These are phyloP conservation scores for Apodemus sylvaticus DNA, from an alignment of 2,113 vertebrate genomes.

Conservation along the genomic window DNA sequence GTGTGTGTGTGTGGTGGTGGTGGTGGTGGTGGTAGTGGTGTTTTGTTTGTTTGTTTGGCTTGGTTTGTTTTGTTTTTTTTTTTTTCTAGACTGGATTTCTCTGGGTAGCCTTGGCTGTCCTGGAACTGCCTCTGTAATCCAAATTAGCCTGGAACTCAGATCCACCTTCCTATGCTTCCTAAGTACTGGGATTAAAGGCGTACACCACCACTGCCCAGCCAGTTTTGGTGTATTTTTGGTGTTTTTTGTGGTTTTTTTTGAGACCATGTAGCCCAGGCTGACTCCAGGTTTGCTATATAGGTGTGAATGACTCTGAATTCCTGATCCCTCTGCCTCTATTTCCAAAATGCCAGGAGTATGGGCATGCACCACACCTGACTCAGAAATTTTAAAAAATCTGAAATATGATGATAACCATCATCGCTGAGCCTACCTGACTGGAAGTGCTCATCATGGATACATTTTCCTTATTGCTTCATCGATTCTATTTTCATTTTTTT, in stretches of 20 bases:
- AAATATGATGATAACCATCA: neutral
- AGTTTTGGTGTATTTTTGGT: neutral
- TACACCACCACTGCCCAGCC: neutral
- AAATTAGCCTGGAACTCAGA: neutral
- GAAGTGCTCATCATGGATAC: neutral
- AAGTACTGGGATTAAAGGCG: neutral
- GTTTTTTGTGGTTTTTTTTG: neutral
- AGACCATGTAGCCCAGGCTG: neutral
- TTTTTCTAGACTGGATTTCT: neutral
- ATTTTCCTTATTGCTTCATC: slow-evolving; percentile 41
- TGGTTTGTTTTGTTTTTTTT: neutral
- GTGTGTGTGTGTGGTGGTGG: too few species aligned
- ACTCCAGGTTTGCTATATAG: neutral
- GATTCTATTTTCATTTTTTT: too few species aligned
- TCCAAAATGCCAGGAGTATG: neutral
- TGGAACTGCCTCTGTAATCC: too few species aligned
- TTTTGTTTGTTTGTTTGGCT: neutral
- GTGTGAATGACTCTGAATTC: neutral
- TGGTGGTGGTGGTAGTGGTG: too few species aligned
- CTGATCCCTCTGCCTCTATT: neutral
- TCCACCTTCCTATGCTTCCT: neutral
- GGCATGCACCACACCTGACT: neutral
- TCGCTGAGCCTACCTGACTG: neutral
- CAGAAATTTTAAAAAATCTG: neutral
- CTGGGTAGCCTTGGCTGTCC: neutral